Conservation (phyloP, 2,797 vertebrate genomes). For the Gymnothorax javanicus region DNA sequence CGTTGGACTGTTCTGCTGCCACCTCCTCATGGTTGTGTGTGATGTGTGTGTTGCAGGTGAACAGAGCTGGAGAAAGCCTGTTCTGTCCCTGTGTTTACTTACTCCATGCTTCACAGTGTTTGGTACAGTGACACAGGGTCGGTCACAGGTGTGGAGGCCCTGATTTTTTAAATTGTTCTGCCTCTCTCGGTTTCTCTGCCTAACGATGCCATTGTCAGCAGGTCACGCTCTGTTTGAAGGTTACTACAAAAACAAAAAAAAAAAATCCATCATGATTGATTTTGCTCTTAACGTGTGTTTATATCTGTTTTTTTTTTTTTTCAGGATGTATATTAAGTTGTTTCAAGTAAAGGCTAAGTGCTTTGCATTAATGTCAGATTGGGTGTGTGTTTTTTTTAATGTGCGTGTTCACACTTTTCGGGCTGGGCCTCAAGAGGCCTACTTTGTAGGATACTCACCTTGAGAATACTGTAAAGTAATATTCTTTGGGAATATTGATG, state of each 20-base stretch:
- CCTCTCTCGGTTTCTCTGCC: conserved; percentile 70
- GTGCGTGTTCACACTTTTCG: neutral
- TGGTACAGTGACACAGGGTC: conserved; percentile 58
- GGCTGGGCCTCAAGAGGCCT: neutral
- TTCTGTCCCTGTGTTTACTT: conserved; percentile 26
- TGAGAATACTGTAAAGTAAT: too few relatives aligned
- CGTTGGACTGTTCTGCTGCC: conserved; percentile 54
- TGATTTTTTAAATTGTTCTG: conserved; percentile 62
- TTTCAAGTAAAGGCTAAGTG: conserved; percentile 83
- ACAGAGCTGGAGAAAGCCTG: conserved; percentile 63
- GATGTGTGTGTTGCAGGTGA: conserved; percentile 77
- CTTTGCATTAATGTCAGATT: conserved; percentile 76
- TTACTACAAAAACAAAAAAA: conserved; percentile 63
- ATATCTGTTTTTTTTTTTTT: conserved; percentile 80
- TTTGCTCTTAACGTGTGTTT: conserved; percentile 82
- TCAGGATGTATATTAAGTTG: conserved; percentile 84
- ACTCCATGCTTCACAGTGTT: conserved; percentile 28
- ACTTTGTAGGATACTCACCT: too few relatives aligned
- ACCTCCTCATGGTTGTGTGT: conserved; percentile 70
- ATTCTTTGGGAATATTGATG: too few relatives aligned
- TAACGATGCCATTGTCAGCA: conserved; percentile 70
- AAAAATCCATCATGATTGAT: conserved; percentile 77
- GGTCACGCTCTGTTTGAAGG: conserved; percentile 63
- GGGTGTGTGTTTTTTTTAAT: conserved; percentile 7
- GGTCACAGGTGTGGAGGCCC: neutral